These are phyloP conservation scores for Drosophila demipolita DNA, from an alignment of 2,888 invertebrate genomes.

Conservation along the genomic window DNA sequence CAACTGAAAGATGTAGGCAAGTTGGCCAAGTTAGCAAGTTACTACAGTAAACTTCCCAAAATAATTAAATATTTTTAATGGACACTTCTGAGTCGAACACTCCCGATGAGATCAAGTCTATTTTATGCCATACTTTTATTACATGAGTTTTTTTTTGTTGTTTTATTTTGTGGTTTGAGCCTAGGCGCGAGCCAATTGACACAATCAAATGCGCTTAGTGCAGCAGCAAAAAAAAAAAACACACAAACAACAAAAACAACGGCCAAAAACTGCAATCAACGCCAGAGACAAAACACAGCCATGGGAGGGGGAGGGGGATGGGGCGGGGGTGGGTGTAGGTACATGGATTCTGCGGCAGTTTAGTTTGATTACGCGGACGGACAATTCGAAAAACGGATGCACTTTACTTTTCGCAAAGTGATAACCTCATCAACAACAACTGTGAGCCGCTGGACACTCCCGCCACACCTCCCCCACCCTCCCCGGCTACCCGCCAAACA, in stretches of 20 bases:
- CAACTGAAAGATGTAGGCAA: not conserved
- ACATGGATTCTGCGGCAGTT: conserved; percentile 64
- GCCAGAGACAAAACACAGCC: conserved; percentile 21
- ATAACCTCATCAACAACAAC: conserved; percentile 71
- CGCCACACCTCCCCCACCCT: not conserved
- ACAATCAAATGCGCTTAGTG: conserved; percentile 85
- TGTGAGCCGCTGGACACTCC: conserved; percentile 13
- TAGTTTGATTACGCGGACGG: conserved; percentile 72
- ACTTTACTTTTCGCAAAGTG: conserved; percentile 76
- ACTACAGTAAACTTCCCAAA: not conserved
- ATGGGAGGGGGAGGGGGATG: not conserved
- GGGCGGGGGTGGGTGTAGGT: not conserved
- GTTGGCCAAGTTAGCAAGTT: not conserved
- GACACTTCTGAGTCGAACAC: not conserved
- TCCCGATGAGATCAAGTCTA: not conserved
- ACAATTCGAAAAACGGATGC: conserved; percentile 74
- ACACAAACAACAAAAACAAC: conserved; percentile 38
- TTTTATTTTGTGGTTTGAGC: conserved; percentile 49
- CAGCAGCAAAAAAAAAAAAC: conserved; percentile 54
- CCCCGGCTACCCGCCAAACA: not conserved
- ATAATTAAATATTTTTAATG: not conserved
- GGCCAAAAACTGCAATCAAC: conserved; percentile 68
- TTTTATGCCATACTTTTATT: not conserved
- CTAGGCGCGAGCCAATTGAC: conserved; percentile 84
- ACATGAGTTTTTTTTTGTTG: not conserved